Percentiles rank a stretch among this genome's conserved stretches.
These are phyloP conservation scores for Alethe castanea DNA, from an alignment of 2,113 vertebrate genomes.

Conservation along the genomic window DNA sequence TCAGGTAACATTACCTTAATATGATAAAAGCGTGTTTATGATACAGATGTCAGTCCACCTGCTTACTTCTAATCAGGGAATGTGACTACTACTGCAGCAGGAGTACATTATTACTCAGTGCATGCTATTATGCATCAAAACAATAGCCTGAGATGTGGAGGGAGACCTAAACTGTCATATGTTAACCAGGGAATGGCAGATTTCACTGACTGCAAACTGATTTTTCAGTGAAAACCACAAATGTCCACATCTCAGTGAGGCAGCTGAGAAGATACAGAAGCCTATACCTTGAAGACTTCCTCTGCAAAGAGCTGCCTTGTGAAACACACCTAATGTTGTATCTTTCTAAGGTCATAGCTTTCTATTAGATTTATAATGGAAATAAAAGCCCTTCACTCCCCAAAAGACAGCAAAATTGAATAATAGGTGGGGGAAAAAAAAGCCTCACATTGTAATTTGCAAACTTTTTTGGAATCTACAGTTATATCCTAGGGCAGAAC, in stretches of 20 bases:
- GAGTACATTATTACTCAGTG: background rate
- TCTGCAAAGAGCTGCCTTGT: background rate
- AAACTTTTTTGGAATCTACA: background rate
- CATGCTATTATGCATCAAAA: background rate
- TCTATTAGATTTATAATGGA: background rate
- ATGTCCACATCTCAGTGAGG: accelerated
- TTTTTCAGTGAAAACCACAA: background rate
- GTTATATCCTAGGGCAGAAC: background rate
- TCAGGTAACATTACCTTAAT: background rate
- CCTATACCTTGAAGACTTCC: background rate
- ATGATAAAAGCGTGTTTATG: background rate
- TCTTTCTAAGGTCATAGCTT: background rate
- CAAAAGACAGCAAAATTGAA: background rate
- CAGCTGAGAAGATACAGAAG: background rate
- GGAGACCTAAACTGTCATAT: background rate
- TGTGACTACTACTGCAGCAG: background rate
- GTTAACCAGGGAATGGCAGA: background rate
- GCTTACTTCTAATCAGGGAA: background rate
- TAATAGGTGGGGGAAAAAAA: background rate
- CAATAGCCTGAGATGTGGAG: background rate
- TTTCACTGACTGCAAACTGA: background rate
- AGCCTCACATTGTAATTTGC: background rate
- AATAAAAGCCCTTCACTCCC: background rate
- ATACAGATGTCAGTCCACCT: background rate
- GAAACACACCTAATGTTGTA: background rate